Conservation (phyloP, 2,888 invertebrate genomes). For the Athetis lepigone region DNA sequence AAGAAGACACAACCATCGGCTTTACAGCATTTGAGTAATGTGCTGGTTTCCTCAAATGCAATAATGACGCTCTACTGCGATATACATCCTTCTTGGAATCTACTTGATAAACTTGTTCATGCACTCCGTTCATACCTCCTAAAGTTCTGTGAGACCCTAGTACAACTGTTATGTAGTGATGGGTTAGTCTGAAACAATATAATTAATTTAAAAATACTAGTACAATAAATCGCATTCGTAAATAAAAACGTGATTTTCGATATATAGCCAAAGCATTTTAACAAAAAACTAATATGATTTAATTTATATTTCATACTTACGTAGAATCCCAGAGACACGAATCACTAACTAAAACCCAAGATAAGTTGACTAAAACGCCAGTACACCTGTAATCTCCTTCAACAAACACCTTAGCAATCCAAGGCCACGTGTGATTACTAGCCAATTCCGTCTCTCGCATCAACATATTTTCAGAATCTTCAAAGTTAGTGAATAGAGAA, state of each 20-base stretch:
- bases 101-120: constrained; percentile 93
- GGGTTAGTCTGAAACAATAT: constrained; percentile 83
- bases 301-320: constrained; percentile 70
- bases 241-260: too few relatives aligned
- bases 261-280: too few relatives aligned
- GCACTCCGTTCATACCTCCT: constrained; percentile 90
- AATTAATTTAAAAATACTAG: constrained; percentile 3
- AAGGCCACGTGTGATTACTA: constrained; percentile 90
- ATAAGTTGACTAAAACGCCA: constrained; percentile 92
- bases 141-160: constrained; percentile 93
- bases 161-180: constrained; percentile 91
- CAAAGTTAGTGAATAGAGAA: constrained; percentile 80
- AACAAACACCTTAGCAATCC: constrained; percentile 93
- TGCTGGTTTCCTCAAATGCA: constrained; percentile 91
- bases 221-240: not conserved
- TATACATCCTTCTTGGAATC: constrained; percentile 90
- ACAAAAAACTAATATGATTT: not conserved
- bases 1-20: constrained; percentile 90
- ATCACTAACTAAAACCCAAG: constrained; percentile 92
- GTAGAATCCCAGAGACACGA: constrained; percentile 87
- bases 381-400: constrained; percentile 93
- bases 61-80: constrained; percentile 90
- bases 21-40: constrained; percentile 92
- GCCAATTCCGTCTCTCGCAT: constrained; percentile 64
- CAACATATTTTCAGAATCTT: constrained; percentile 71